Conservation (phyloP, 2,888 invertebrate species). For the Gastrophysa polygoni region DNA sequence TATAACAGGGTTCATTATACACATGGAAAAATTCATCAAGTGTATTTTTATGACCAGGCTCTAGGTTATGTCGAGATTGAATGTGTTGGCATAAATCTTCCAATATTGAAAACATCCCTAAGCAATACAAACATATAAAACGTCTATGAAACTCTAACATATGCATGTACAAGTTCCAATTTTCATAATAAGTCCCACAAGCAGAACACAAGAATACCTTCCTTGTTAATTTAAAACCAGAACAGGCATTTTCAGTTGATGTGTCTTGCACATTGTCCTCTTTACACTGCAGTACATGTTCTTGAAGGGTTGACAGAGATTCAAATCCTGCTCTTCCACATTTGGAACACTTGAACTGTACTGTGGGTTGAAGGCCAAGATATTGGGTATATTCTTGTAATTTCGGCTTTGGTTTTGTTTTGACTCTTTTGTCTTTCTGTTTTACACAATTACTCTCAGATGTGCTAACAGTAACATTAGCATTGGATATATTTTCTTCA, state of each 20-base stretch:
- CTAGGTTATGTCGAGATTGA: conserved; percentile 77
- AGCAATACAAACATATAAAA: conserved; percentile 82
- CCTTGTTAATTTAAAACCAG: conserved; percentile 70
- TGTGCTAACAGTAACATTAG: conserved; percentile 13
- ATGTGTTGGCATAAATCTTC: conserved; percentile 81
- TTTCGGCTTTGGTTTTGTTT: conserved; percentile 49
- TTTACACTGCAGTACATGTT: conserved; percentile 70
- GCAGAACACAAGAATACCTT: conserved; percentile 83
- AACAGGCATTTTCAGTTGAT: conserved; percentile 56
- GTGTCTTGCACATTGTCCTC: conserved; percentile 41
- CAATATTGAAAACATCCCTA: conserved; percentile 81
- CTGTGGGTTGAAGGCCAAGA: conserved; percentile 72
- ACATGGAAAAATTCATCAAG: conserved; percentile 71
- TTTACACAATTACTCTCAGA: conserved; percentile 26
- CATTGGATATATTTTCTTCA: conserved; percentile 26
- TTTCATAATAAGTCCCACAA: conserved; percentile 83
- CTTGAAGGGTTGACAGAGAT: conserved; percentile 69
- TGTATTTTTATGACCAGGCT: conserved; percentile 70
- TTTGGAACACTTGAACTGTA: conserved; percentile 76
- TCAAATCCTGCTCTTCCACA: conserved; percentile 73
- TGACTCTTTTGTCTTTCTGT: conserved; percentile 34
- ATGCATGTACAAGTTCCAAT: conserved; percentile 84
- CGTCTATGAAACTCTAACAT: conserved; percentile 83
- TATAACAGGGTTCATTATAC: conserved; percentile 72
- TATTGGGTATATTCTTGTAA: conserved; percentile 72